These are phyloP conservation scores for Nibea albiflora DNA, from an alignment of 2,113 vertebrate genomes.

Conservation along the genomic window DNA sequence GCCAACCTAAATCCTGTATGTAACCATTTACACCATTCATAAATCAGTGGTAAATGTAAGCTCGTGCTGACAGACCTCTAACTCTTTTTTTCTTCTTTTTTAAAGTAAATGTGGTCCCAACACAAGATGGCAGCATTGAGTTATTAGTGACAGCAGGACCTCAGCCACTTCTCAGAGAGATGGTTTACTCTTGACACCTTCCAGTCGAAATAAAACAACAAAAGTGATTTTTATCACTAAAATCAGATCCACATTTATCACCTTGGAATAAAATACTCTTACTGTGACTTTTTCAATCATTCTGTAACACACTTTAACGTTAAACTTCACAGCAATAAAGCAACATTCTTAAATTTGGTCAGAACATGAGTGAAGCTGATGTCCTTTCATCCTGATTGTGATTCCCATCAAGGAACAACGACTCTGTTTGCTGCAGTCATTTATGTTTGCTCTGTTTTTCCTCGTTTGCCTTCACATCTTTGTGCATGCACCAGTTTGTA, in stretches of 20 bases:
- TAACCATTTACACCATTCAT: constrained; percentile 8
- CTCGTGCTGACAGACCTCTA: constrained; percentile 17
- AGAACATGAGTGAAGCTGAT: background rate
- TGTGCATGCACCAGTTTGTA: background rate
- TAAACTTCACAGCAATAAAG: background rate
- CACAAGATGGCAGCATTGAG: constrained; percentile 85
- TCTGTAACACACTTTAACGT: background rate
- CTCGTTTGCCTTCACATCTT: background rate
- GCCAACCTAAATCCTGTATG: background rate
- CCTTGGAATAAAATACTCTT: background rate
- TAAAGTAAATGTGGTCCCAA: background rate
- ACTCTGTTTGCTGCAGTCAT: background rate
- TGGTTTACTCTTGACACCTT: constrained; percentile 7
- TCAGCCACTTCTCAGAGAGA: background rate
- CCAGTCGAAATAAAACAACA: constrained; percentile 32
- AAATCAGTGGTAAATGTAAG: constrained; percentile 23
- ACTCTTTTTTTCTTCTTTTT: background rate
- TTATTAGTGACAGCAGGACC: constrained; percentile 44
- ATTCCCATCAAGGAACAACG: background rate
- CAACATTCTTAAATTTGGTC: background rate
- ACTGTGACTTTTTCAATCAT: background rate
- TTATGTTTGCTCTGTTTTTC: background rate
- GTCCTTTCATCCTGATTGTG: background rate
- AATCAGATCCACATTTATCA: background rate
- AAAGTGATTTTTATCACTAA: constrained; percentile 8